A percentile compares a stretch with the other conserved stretches of the same genome.
Evolutionary conservation across 2,797 vertebrate genomes (phyloP).

Genomic region (Sarcoramphus papa): DNA sequence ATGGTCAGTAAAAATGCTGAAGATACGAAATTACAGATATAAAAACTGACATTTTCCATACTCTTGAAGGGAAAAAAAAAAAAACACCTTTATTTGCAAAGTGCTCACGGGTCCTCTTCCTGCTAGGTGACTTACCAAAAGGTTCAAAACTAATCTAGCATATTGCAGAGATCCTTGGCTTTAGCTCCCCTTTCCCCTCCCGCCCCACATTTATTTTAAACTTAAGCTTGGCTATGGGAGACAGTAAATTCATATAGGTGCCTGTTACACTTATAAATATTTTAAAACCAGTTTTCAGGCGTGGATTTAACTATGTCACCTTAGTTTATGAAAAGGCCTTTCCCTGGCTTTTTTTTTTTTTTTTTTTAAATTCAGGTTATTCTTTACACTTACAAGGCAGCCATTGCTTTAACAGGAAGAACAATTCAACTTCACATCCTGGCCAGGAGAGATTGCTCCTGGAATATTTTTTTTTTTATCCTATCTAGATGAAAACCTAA

Average conservation of each 20-base stretch:
- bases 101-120: neutral
- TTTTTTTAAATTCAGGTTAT: neutral
- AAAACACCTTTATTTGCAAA: neutral
- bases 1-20: conserved; percentile 1
- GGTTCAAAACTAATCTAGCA: neutral
- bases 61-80: neutral
- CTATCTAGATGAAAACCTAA: neutral
- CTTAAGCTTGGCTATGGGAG: neutral
- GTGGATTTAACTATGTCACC: neutral
- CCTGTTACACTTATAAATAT: neutral
- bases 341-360: neutral
- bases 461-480: neutral
- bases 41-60: neutral
- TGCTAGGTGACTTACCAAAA: neutral
- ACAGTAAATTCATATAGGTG: neutral
- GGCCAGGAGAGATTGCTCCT: neutral
- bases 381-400: neutral
- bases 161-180: neutral
- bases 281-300: neutral
- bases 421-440: neutral
- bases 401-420: neutral
- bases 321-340: neutral
- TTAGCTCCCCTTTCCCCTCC: neutral
- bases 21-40: neutral
- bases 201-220: neutral